Conservation (phyloP, 1,140 invertebrate species). For the Metaphire vulgaris region DNA sequence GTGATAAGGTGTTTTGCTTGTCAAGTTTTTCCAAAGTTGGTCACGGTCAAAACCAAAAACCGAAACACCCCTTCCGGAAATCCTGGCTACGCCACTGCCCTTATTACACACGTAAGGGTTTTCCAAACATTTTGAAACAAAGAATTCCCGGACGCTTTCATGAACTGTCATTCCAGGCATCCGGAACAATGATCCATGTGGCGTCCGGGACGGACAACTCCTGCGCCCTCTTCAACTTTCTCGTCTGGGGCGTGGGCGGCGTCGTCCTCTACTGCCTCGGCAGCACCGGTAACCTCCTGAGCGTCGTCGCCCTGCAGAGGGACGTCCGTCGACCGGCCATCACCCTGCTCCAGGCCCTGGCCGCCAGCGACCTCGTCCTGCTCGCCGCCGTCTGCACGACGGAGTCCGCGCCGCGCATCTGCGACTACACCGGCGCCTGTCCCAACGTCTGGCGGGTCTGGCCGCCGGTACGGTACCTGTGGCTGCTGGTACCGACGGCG, state of each 20-base stretch:
- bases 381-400: constrained; percentile 26
- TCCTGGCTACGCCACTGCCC: no score
- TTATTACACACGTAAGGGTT: no score
- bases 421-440: constrained; percentile 23
- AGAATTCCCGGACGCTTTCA: no score
- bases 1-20: no score
- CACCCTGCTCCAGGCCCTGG: constrained; percentile 25
- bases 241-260: constrained; percentile 21
- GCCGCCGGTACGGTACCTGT: constrained; percentile 27
- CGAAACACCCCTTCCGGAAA: no score
- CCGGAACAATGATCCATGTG: no score
- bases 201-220: no score
- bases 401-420: constrained; percentile 12
- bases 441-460: constrained; percentile 26
- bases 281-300: constrained; percentile 23
- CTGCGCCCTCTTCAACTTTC: constrained; percentile 27
- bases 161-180: no score
- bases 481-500: constrained; percentile 25
- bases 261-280: constrained; percentile 20
- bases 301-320: constrained; percentile 19
- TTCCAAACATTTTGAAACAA: no score
- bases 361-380: constrained; percentile 25
- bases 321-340: constrained; percentile 10
- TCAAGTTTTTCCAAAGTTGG: no score
- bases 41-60: no score